Conservation (phyloP, 2,888 invertebrate genomes). For the Atrina japonica region DNA sequence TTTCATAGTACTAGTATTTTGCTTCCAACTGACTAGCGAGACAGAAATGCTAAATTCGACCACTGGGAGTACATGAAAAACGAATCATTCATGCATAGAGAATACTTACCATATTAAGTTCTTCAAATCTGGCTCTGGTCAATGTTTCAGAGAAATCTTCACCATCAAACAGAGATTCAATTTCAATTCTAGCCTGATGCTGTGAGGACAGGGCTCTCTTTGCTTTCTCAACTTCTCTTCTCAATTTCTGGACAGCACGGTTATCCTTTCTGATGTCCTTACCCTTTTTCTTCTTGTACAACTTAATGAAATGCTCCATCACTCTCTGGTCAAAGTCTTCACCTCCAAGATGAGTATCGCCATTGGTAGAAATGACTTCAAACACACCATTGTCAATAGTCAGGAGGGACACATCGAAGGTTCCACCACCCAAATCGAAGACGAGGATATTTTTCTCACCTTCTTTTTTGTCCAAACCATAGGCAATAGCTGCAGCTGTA, state of each 20-base stretch:
- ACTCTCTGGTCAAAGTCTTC: slow-evolving; percentile 99
- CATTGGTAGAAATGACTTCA: slow-evolving; percentile 92
- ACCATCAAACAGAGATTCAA: slow-evolving; percentile 98
- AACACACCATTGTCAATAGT: slow-evolving; percentile 99
- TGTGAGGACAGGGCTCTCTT: slow-evolving; percentile 96
- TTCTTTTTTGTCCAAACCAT: slow-evolving; percentile 97
- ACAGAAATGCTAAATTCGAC: no score
- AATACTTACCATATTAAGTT: slow-evolving; percentile 91
- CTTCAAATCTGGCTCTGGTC: slow-evolving; percentile 99
- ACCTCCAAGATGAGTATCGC: slow-evolving; percentile 98
- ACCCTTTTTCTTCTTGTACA: slow-evolving; percentile 99
- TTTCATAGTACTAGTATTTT: no score
- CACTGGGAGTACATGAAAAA: no score
- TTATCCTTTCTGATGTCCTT: slow-evolving; percentile 97
- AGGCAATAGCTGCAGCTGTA: slow-evolving; percentile 98
- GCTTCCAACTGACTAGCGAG: no score
- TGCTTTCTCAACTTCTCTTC: slow-evolving; percentile 98
- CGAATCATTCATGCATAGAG: no score
- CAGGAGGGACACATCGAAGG: slow-evolving; percentile 98
- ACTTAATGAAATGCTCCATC: slow-evolving; percentile 99
- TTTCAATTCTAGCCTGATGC: slow-evolving; percentile 98
- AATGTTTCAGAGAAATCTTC: slow-evolving; percentile 99
- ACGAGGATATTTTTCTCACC: slow-evolving; percentile 99
- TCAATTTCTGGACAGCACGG: slow-evolving; percentile 96
- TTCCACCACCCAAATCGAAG: slow-evolving; percentile 99